A percentile compares a stretch with the other conserved stretches of the same genome.
These are phyloP conservation scores for Macrosteles quadrilineatus DNA, from an alignment of 1,140 invertebrate genomes.

Conservation along the genomic window DNA sequence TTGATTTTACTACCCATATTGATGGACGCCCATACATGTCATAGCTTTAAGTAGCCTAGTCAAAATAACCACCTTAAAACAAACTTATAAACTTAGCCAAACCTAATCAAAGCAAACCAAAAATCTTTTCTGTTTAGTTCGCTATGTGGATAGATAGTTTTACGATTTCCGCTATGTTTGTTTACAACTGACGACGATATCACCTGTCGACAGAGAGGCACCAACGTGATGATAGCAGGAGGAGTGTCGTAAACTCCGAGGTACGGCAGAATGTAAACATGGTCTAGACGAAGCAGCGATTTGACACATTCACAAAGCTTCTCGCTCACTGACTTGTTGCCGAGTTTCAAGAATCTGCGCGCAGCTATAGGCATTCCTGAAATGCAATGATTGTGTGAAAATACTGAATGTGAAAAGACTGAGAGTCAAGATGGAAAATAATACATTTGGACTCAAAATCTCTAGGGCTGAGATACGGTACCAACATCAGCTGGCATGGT, in stretches of 20 bases:
- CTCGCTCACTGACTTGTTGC: neutral
- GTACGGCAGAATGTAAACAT: slow-evolving; percentile 1
- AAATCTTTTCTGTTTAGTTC: no score
- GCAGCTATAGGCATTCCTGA: slow-evolving; percentile 7
- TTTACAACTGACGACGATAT: no score
- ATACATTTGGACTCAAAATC: neutral
- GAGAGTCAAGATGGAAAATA: neutral
- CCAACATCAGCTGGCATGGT: neutral
- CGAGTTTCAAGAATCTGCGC: neutral
- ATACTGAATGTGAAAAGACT: neutral
- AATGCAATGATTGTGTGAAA: neutral
- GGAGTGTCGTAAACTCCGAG: neutral
- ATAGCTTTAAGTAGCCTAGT: no score
- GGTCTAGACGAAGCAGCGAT: neutral
- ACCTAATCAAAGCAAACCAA: no score
- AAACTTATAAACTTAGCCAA: no score
- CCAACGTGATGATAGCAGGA: neutral
- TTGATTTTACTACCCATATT: no score
- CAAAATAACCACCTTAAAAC: no score
- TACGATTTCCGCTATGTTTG: no score
- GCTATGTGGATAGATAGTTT: no score
- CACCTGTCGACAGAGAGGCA: neutral
- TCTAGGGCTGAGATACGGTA: neutral
- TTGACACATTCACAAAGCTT: neutral
- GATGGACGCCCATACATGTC: no score